A percentile compares a stretch with the other conserved stretches of the same genome.
Conservation (phyloP, 1,140 invertebrate species). For the Argopecten irradians region DNA sequence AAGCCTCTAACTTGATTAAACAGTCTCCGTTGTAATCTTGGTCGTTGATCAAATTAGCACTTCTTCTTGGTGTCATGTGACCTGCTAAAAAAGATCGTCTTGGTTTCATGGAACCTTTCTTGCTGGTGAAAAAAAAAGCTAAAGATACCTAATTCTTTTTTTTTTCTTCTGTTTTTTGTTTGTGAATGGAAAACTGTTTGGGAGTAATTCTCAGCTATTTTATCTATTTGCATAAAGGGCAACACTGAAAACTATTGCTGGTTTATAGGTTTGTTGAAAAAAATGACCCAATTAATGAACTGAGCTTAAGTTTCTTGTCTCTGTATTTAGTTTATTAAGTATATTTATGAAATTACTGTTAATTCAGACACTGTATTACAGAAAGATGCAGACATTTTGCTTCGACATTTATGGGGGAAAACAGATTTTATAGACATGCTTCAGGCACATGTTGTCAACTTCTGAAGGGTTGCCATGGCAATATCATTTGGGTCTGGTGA, state of each 20-base stretch:
- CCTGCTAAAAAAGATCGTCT: neutral
- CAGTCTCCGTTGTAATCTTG: neutral
- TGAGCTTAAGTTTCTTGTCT: too few species aligned
- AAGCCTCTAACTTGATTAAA: neutral
- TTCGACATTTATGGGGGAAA: neutral
- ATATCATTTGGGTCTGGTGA: neutral
- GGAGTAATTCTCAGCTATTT: too few species aligned
- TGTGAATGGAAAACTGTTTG: too few species aligned
- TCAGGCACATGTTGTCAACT: neutral
- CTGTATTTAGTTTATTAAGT: too few species aligned
- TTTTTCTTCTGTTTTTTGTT: neutral
- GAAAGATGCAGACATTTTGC: too few species aligned
- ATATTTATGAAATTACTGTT: too few species aligned
- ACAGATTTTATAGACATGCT: neutral
- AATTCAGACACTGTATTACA: too few species aligned
- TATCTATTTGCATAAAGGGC: too few species aligned
- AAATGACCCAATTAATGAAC: too few species aligned
- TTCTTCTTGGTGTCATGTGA: constrained; percentile 15
- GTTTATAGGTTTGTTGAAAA: too few species aligned
- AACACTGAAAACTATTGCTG: too few species aligned
- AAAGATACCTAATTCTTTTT: neutral
- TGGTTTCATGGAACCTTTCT: neutral
- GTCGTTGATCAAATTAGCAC: neutral
- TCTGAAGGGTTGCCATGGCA: neutral
- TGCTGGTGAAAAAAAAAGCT: neutral